Percentiles rank a stretch among this genome's conserved stretches.
Conservation (phyloP, 2,888 invertebrate genomes). For the Acronicta aceris region DNA sequence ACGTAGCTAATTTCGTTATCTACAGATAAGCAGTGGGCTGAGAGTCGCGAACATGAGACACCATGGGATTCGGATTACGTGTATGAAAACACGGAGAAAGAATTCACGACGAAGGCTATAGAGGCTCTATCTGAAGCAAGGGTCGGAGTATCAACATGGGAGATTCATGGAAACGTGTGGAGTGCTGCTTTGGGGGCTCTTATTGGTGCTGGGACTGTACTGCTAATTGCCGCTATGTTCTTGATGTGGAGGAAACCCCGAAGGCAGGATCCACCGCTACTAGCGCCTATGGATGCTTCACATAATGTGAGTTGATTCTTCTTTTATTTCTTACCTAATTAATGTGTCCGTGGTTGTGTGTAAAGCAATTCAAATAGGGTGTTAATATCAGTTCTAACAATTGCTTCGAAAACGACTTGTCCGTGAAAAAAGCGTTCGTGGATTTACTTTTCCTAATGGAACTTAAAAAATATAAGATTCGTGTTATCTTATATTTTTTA, state of each 20-base stretch:
- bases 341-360: background rate
- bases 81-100: conserved; percentile 46
- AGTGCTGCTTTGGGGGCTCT: conserved; percentile 80
- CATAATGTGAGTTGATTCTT: conserved; percentile 75
- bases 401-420: background rate
- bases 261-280: conserved; percentile 67
- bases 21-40: conserved; percentile 84
- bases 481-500: no score
- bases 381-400: background rate
- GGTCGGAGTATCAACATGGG: conserved; percentile 55
- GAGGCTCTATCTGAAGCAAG: conserved; percentile 66
- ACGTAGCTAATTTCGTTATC: conserved; percentile 84
- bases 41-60: conserved; percentile 69
- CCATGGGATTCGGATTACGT: conserved; percentile 67
- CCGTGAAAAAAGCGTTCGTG: no score
- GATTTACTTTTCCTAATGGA: no score
- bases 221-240: conserved; percentile 75
- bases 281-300: conserved; percentile 81
- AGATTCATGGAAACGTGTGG: conserved; percentile 72
- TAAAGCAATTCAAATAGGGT: background rate
- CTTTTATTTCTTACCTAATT: background rate
- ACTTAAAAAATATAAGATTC: no score
- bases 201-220: conserved; percentile 78
- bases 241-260: conserved; percentile 77
- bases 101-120: conserved; percentile 43